Evolutionary conservation across 2,888 invertebrate species (phyloP).

Genomic region (Coronaproctus castanopsis): DNA sequence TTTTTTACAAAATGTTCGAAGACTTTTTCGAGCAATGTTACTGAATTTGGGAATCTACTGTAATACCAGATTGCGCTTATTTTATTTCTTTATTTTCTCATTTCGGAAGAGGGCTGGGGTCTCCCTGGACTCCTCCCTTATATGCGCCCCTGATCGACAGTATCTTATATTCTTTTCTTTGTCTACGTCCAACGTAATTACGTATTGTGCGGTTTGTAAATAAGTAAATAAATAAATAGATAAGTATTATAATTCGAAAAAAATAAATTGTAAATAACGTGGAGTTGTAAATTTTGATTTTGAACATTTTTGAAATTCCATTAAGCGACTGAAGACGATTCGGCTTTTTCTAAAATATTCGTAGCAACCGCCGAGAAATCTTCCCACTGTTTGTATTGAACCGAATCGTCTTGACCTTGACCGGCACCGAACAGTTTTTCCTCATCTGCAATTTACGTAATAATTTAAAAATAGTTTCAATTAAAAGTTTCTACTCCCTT

Average conservation of each 20-base stretch:
- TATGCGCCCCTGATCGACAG: no score
- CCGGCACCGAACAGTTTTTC: constrained; percentile 33
- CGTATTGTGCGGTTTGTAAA: neutral
- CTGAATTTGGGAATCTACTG: no score
- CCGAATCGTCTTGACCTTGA: constrained; percentile 9
- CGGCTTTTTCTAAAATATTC: constrained; percentile 37
- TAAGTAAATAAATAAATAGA: neutral
- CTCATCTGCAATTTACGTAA: constrained; percentile 30
- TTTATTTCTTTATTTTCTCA: no score
- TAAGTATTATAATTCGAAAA: neutral
- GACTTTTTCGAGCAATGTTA: no score
- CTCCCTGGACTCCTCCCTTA: no score
- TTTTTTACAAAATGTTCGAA: no score
- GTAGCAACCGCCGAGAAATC: constrained; percentile 53
- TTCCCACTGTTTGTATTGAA: constrained; percentile 39
- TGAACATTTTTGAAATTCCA: constrained; percentile 8
- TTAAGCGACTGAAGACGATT: no score
- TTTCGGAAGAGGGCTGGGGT: no score
- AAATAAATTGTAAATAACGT: constrained; percentile 1
- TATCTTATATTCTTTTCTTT: no score
- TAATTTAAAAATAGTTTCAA: neutral
- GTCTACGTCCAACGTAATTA: neutral
- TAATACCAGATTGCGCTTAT: no score
- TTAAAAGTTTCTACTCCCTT: no score
- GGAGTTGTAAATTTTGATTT: neutral